Percentiles rank a stretch among this genome's conserved stretches.
Evolutionary conservation across 2,797 vertebrate species (phyloP).

Genomic region (Balearica regulorum): DNA sequence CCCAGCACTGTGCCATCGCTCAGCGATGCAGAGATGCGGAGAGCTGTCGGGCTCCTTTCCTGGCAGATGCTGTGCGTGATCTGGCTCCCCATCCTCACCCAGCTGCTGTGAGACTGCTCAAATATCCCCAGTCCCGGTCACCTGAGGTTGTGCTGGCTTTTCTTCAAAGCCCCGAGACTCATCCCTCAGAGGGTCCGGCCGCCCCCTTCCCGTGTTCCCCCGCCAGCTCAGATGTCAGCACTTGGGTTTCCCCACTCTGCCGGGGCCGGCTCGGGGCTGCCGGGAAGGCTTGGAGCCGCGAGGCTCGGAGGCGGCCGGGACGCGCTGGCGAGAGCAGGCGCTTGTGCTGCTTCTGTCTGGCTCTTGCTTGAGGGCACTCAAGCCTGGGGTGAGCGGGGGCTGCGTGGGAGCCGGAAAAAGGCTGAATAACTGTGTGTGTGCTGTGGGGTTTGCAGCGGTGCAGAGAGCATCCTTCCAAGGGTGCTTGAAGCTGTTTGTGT

Average conservation of each 20-base stretch:
- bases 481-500: fast-evolving
- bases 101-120: background rate
- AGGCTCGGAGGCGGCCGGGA: background rate
- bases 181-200: background rate
- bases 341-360: background rate
- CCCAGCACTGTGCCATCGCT: background rate
- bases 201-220: background rate
- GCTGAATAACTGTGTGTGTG: fast-evolving
- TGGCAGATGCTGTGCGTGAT: background rate
- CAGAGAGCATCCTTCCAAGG: background rate
- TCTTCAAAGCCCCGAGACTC: background rate
- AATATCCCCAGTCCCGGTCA: background rate
- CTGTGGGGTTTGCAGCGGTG: background rate
- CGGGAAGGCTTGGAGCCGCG: background rate
- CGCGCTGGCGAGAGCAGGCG: background rate
- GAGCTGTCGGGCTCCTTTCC: background rate
- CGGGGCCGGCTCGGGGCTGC: background rate
- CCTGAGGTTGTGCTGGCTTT: background rate
- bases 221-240: background rate
- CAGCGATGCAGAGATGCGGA: fast-evolving
- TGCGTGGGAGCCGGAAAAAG: background rate
- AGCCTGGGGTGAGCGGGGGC: background rate
- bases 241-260: background rate
- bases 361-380: background rate
- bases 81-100: background rate